Evolutionary conservation across 2,888 invertebrate species (phyloP).

Genomic region (Protodeltote pygarga): DNA sequence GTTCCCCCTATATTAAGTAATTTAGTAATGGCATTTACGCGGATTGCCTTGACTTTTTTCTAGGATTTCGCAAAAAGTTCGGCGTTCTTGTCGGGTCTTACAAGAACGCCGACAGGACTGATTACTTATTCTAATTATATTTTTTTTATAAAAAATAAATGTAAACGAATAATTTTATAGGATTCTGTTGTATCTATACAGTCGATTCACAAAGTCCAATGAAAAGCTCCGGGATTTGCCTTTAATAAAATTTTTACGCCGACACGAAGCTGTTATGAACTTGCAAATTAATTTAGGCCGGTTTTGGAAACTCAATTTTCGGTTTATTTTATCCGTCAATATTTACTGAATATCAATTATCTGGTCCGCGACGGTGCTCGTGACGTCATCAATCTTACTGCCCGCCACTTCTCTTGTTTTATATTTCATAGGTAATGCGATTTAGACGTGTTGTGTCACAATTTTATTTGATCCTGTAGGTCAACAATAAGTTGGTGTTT

Average conservation of each 20-base stretch:
- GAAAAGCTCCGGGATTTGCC: conserved; percentile 66
- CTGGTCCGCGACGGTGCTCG: conserved; percentile 56
- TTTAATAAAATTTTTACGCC: conserved; percentile 78
- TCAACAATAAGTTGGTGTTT: neutral
- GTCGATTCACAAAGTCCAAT: conserved; percentile 53
- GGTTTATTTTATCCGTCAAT: conserved; percentile 84
- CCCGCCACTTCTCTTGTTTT: conserved; percentile 55
- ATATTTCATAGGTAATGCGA: conserved; percentile 26
- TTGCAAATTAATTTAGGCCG: conserved; percentile 85
- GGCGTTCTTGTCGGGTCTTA: no score
- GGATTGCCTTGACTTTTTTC: no score
- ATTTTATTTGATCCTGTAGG: conserved; percentile 24
- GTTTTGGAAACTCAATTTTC: conserved; percentile 84
- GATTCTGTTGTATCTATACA: conserved; percentile 32
- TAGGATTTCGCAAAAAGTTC: no score
- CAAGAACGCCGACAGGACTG: no score
- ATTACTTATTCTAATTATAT: no score
- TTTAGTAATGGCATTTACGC: no score
- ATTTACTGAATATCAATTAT: conserved; percentile 86
- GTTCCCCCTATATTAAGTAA: no score
- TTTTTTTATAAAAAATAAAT: conserved; percentile 9
- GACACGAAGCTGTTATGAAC: conserved; percentile 80
- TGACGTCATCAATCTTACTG: conserved; percentile 67
- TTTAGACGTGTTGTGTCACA: conserved; percentile 15
- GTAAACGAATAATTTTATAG: conserved; percentile 11